Percentiles rank a stretch among this genome's conserved stretches.
These are phyloP conservation scores for Leptinotarsa lineolata DNA, from an alignment of 1,140 invertebrate species.

Conservation along the genomic window DNA sequence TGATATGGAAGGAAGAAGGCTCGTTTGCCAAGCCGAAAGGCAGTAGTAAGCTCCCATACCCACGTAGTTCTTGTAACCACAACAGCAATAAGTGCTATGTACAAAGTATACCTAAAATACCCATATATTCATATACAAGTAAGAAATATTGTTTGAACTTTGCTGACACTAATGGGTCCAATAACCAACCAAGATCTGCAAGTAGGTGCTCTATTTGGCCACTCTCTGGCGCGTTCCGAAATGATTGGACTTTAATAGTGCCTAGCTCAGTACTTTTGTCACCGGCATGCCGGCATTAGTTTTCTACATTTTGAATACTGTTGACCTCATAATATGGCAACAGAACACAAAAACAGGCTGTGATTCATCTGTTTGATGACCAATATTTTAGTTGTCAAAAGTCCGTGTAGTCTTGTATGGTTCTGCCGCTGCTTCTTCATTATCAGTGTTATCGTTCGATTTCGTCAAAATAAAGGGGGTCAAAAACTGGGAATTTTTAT, in stretches of 20 bases:
- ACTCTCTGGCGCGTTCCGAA: background rate
- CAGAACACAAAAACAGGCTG: slow-evolving; percentile 57
- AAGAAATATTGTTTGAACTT: background rate
- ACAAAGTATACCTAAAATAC: background rate
- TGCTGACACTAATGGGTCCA: slow-evolving; percentile 7
- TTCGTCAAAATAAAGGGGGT: background rate
- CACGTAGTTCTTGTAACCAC: background rate
- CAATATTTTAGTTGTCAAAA: slow-evolving; percentile 55
- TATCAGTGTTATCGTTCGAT: background rate
- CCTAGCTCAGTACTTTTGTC: slow-evolving; percentile 53
- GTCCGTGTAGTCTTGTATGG: slow-evolving; percentile 46
- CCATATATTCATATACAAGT: too few relatives aligned
- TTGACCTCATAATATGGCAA: slow-evolving; percentile 34
- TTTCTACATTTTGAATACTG: slow-evolving; percentile 46
- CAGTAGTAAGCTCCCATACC: background rate
- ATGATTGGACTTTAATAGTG: slow-evolving; percentile 37
- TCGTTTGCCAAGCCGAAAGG: background rate
- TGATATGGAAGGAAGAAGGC: background rate
- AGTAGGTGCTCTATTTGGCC: background rate
- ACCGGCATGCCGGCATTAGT: slow-evolving; percentile 35
- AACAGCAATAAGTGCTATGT: background rate
- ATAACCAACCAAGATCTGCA: background rate
- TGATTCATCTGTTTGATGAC: slow-evolving; percentile 57
- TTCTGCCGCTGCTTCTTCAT: slow-evolving; percentile 39
- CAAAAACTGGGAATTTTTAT: too few relatives aligned